Base-by-base conservation (phyloP, 2,797 vertebrate genomes). In the Decapterus maruadsi region DNA sequence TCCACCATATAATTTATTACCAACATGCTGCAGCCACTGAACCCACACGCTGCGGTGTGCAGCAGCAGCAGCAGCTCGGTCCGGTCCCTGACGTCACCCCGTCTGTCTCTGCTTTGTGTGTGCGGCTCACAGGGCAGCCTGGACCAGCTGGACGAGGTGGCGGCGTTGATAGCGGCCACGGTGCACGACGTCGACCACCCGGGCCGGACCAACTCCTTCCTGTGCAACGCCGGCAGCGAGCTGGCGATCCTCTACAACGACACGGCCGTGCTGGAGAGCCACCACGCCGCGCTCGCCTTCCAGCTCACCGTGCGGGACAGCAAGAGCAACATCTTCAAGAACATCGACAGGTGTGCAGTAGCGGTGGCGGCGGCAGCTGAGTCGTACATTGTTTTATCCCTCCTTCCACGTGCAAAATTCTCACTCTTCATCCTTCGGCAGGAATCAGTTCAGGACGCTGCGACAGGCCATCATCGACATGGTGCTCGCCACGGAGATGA, bases 401-500 rank as follows among this genome's bases (percentile, higher is more conserved):
- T 34, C 6, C 31, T 6, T 5, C 31, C 31, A 34, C 6, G 31
- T 34, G 31, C 6, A 34, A 4, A 4, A 5, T 34, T 26, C 26
- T 26, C 3, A 26, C 26, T 34, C 31, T 20, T 12, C 20, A 1
- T 19, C 45, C 14, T 40, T 12, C 68, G 17, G 81, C 93, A 99
- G 98, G 95, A 98, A 95, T 40, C 97, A 99, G 90, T 99, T 98
- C 86, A 94, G 97, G 65, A 96, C 95, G 0, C 94, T 99, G 81
- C 95, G 97, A 40, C 98, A 99, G 92, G 95, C 96, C 58, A 96
- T 99, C 76, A 98, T 99, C 17, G 98, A 99, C 93, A 99, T 99
- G 98, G 98, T 99, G 78, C 91, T 99, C 80, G 98, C 98, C 87
- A 99, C 98, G 9, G 98, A 99, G 93, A 99, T 99, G 98, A 99